Percentiles rank a stretch among this genome's conserved stretches.
Evolutionary conservation across 2,797 vertebrate genomes (phyloP).

Genomic region (Scyliorhinus canicula): DNA sequence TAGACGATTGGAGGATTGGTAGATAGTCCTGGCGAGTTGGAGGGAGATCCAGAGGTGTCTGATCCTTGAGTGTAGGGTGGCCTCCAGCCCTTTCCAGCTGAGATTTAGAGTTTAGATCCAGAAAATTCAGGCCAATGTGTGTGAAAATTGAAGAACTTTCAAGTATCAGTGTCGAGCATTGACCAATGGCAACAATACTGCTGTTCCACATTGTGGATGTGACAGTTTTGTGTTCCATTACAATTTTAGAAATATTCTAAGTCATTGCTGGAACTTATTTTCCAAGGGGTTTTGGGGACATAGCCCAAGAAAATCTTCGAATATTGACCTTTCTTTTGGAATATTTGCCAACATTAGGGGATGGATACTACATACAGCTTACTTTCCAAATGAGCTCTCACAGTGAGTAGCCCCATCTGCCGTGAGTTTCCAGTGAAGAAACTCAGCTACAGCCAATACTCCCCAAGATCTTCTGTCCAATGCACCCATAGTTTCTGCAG

Average conservation of each 20-base stretch:
- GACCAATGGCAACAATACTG: background rate
- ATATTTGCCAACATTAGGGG: background rate
- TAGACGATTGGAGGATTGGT: too few relatives aligned
- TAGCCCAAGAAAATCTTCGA: background rate
- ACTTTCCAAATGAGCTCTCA: background rate
- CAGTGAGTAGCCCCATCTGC: background rate
- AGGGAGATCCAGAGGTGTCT: too few relatives aligned
- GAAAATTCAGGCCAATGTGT: background rate
- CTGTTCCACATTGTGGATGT: background rate
- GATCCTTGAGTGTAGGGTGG: too few relatives aligned
- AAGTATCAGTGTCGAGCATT: background rate
- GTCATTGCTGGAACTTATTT: background rate
- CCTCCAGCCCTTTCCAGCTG: too few relatives aligned
- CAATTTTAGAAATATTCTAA: background rate
- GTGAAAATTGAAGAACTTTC: background rate
- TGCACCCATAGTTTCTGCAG: background rate
- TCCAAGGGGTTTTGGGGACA: background rate
- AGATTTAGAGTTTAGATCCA: too few relatives aligned
- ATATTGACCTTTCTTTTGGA: background rate
- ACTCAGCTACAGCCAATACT: background rate
- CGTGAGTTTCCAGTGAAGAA: background rate
- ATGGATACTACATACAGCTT: background rate
- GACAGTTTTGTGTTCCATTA: background rate
- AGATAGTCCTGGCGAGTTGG: too few relatives aligned
- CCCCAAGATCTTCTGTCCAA: background rate